Evolutionary conservation across 2,888 invertebrate species (phyloP).

Genomic region (Dryobota labecula): DNA sequence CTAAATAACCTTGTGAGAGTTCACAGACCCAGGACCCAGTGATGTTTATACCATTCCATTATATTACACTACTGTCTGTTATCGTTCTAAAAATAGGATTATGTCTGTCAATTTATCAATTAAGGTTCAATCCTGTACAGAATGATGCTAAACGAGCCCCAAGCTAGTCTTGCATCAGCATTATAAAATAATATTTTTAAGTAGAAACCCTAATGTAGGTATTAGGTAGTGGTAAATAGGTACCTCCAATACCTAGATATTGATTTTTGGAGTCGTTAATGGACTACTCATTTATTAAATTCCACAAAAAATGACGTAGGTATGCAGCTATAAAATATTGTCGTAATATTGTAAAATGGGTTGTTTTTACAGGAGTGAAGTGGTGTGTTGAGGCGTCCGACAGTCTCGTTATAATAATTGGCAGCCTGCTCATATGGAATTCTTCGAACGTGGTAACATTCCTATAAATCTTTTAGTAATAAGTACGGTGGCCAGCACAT

Average conservation of each 20-base stretch:
- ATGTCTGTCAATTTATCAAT: conserved; percentile 35
- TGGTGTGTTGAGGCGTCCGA: conserved; percentile 87
- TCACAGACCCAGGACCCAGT: neutral
- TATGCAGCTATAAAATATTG: neutral
- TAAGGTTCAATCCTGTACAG: neutral
- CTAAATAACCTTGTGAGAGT: neutral
- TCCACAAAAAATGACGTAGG: neutral
- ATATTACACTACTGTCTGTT: neutral
- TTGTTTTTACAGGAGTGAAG: conserved; percentile 76
- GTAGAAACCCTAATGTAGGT: no score
- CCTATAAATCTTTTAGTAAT: neutral
- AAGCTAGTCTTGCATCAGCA: neutral
- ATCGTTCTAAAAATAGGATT: conserved; percentile 23
- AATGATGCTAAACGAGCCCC: neutral
- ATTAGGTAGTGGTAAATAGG: no score
- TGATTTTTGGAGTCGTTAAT: no score
- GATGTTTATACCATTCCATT: neutral
- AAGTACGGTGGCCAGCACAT: no score
- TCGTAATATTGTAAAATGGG: neutral
- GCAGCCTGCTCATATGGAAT: conserved; percentile 82
- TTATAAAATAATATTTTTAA: no score
- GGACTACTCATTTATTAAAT: neutral
- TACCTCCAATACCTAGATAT: no score
- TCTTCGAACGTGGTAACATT: conserved; percentile 79
- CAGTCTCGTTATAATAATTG: conserved; percentile 77